Percentiles rank a stretch among this genome's conserved stretches.
phyloP scores from a whole-genome alignment of 2,113 vertebrate species.

The Eulemur rufifrons region DNA sequence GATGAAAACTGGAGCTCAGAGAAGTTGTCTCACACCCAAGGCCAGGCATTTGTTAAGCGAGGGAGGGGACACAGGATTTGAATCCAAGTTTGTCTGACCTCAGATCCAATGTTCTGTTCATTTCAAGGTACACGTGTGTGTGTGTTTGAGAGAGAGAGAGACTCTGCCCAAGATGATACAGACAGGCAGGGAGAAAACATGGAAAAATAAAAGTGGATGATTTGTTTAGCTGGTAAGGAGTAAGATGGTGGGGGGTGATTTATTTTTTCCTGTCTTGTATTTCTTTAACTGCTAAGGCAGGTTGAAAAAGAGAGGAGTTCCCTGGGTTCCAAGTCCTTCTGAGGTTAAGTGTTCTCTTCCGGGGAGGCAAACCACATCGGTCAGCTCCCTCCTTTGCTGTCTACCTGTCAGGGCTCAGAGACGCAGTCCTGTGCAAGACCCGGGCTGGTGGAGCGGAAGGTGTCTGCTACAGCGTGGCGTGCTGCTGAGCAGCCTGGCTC shows the following conservation, averaged over 20 bases:
- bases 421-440: not conserved
- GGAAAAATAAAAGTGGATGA: not conserved
- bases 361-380: not conserved
- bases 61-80: not conserved
- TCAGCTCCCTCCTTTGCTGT: not conserved
- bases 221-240: not conserved
- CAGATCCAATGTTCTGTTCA: not conserved
- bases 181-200: not conserved
- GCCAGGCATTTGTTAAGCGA: not conserved
- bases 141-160: too few species aligned
- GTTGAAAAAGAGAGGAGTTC: not conserved
- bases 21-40: not conserved
- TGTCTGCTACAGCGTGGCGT: rapidly evolving
- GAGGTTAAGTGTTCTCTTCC: not conserved
- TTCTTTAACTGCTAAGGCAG: not conserved
- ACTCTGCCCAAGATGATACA: not conserved
- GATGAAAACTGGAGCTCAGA: not conserved
- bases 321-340: not conserved
- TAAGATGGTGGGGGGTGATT: not conserved
- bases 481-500: not conserved
- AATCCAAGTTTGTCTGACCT: not conserved
- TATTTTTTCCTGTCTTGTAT: not conserved
- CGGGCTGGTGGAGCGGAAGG: not conserved
- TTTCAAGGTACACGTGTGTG: not conserved
- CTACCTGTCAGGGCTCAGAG: not conserved